Base-by-base conservation (phyloP, 2,797 vertebrate species). In the Sebastes goodei region DNA sequence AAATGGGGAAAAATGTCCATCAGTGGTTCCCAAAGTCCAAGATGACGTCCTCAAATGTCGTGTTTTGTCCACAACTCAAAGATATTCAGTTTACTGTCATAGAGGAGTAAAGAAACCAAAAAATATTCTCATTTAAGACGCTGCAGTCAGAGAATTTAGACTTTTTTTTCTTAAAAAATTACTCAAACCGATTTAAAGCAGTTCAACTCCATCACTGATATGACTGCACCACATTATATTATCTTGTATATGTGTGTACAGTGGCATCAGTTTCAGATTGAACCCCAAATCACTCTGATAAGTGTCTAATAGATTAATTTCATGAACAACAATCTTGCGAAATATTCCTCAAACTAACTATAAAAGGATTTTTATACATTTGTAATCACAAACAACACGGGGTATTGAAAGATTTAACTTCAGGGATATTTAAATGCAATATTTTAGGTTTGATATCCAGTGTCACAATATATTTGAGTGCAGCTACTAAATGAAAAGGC, bases 401-500 rank as follows among this genome's bases (percentile, higher is more conserved):
- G 35, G 4, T 5, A 17, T 5, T 72, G 14, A 70, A 78, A 55
- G 6, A 68, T 55, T 71, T 17, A 29, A 33, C 42, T 74, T 25
- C 14, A 27, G 10, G 21, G 29, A 57, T 71, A 62, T 62, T 61
- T 17, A 27, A 76, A 70, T 38, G 38, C 11, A 59, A 30, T 59
- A 69, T 32, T 60, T 65, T 33, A n/a, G 7, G 10, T 60, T 61
- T 35, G 27, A 59, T 72, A 55, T 78, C 32, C 20, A 52, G 25
- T 80, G 68, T 76, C 55, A 53, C 2, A 42, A 7, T 64, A 76
- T 23, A 56, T 69, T 69, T 71, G 33, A 71, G 49, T 49, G 17
- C 25, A 57, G 42, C 23, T 15, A 61, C 35, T 5, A 20, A 81
- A 11, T 66, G 76, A 71, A 84, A 79, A 71, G 53, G 59, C 4